phyloP scores from a whole-genome alignment of 1,140 invertebrate genomes.

The Neodiprion lecontei region DNA sequence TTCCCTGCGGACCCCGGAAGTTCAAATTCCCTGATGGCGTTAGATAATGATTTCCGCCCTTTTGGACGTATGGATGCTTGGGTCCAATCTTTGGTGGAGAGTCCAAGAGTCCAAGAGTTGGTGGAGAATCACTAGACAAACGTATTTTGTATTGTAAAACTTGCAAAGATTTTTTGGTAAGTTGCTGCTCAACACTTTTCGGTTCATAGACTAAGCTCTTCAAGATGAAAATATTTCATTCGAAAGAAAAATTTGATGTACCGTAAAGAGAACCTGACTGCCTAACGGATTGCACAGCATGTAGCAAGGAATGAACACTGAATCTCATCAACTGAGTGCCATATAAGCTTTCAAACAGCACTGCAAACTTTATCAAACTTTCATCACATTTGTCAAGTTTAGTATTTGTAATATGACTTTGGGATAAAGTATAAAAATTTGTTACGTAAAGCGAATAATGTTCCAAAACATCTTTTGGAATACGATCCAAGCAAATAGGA shows the following conservation, averaged over 20 bases:
- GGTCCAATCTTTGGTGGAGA: too few species aligned
- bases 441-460: slow-evolving; percentile 14
- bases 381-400: slow-evolving; percentile 18
- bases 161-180: slow-evolving; percentile 25
- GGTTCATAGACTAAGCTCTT: slow-evolving; percentile 20
- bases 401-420: slow-evolving; percentile 9
- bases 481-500: slow-evolving; percentile 17
- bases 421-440: slow-evolving; percentile 16
- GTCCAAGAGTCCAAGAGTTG: not conserved
- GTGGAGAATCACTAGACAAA: not conserved
- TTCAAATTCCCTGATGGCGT: slow-evolving; percentile 24
- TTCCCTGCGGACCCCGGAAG: slow-evolving; percentile 13
- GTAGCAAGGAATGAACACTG: slow-evolving; percentile 22
- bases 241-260: slow-evolving; percentile 25
- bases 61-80: slow-evolving; percentile 8
- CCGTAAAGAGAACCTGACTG: slow-evolving; percentile 26
- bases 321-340: slow-evolving; percentile 20
- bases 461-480: slow-evolving; percentile 8
- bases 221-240: slow-evolving; percentile 24
- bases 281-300: slow-evolving; percentile 19
- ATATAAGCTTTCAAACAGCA: slow-evolving; percentile 17
- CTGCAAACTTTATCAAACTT: slow-evolving; percentile 20
- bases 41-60: not conserved
- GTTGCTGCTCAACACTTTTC: slow-evolving; percentile 24
- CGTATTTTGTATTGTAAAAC: not conserved